Conservation (phyloP, 2,797 vertebrate genomes). For the Odontamblyopus rebecca region DNA sequence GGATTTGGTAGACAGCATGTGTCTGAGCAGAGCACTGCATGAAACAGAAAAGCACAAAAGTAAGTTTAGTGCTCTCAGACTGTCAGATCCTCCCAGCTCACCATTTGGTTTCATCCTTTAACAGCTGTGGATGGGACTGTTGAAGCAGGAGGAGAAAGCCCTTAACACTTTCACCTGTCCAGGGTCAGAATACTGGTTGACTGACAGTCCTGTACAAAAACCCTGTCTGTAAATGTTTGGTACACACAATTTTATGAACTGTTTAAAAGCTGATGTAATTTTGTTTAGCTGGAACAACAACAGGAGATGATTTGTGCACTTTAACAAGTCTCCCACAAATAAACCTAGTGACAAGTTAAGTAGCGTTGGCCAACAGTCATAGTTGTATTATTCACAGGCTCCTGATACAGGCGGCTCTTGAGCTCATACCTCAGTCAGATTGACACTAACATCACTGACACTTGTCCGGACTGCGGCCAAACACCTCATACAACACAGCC, state of each 20-base stretch:
- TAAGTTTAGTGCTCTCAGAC: not conserved
- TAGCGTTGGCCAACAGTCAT: too few relatives aligned
- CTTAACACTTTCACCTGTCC: not conserved
- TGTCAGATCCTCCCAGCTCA: not conserved
- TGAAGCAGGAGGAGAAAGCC: not conserved
- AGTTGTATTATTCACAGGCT: too few relatives aligned
- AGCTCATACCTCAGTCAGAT: too few relatives aligned
- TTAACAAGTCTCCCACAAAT: too few relatives aligned
- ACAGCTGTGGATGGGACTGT: not conserved
- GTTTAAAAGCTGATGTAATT: not conserved
- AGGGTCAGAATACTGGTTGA: not conserved
- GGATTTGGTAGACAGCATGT: too few relatives aligned
- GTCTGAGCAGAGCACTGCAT: too few relatives aligned
- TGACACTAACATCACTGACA: too few relatives aligned
- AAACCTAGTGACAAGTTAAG: too few relatives aligned
- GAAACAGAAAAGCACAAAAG: not conserved
- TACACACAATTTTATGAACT: not conserved
- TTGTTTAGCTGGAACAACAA: not conserved
- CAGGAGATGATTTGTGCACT: too few relatives aligned
- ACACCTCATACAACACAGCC: too few relatives aligned
- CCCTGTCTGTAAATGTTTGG: not conserved
- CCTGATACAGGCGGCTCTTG: too few relatives aligned
- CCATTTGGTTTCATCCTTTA: not conserved
- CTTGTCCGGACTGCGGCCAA: too few relatives aligned
- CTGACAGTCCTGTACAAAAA: not conserved